Evolutionary conservation across 1,140 invertebrate species (phyloP), one percentile per base, ranked within the genome.

Genomic region (Ceratosolen fusciceps): DNA sequence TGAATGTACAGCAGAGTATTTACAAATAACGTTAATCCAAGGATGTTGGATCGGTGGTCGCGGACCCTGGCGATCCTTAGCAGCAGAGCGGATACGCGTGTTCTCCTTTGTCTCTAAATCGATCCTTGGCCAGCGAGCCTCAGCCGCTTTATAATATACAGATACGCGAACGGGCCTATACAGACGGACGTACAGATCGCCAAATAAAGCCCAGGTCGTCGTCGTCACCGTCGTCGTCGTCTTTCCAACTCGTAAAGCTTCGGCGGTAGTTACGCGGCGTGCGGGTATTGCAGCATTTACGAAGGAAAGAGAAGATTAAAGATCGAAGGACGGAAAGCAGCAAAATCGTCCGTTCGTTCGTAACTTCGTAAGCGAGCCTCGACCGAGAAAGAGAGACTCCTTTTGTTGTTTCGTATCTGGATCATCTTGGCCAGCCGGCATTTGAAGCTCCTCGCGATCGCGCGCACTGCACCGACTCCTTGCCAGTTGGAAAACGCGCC

Each of bases 181-280:
- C 74, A 76, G 47, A 52, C 56, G 62, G 29, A 73, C 56, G 52
- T 56, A 10, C 43, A 56, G 16, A 43, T 39, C 58, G 71, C 49
- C 39, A 72, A 34, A 67, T 34, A 39, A 29, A 67, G 26, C 52
- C 39, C 72, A 74, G 58, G 29, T 29, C 47, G 65, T 80, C 29
- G 31, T 73, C 79, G 58, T 76, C 79, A n/a, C n/a, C n/a, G 29
- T 29, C 47, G 65, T 80, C 29, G 31, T 73, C 79, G 58, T 76
- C 79, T 80, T 80, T 80, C 74, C 74, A 80, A 80, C 74, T 80
- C 74, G 74, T 74, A 80, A 80, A 54, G 39, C 71, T 74, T 78
- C 47, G n/a, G n/a, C n/a, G n/a, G n/a, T n/a, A 31, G 29, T 67
- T 24, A 67, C 24, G n/a, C n/a, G n/a, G n/a, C n/a, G n/a, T n/a